Evolutionary conservation across 2,113 vertebrate species (phyloP), one percentile per base, ranked within the genome.

Genomic region (Glaucomys volans): DNA sequence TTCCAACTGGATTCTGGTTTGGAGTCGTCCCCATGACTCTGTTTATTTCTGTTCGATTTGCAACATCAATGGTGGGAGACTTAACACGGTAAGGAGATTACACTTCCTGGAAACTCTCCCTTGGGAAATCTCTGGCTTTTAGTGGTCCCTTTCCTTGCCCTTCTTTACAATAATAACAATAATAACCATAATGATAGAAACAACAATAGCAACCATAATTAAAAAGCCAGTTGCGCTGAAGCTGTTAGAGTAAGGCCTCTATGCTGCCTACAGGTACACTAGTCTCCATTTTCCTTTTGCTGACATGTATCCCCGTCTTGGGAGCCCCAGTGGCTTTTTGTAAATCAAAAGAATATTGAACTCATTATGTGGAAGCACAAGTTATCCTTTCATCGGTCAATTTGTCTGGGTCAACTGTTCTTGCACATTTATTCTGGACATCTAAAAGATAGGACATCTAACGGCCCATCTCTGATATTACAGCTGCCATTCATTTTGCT

Each of bases 361-460:
- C n/a, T 14, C 40, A 94, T 72, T 98, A 95, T 94, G 82, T 52
- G 57, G 77, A 79, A 66, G 85, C 85, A 32, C 75, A 93, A 42
- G 82, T 91, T 77, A 94, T 66, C 71, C 95, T 97, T 95, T 95
- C 37, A 10, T 90, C 40, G 12, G 88, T 95, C 95, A 95, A 71
- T 90, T 90, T 95, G 89, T 85, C 89, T 87, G 76, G 91, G 95
- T 97, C 97, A 97, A 97, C 80, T 87, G 11, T 94, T 96, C 95
- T 95, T 22, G 5, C 11, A 52, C 67, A 87, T 87, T 96, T 93
- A 74, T 94, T 92, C 89, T 89, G 92, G 80, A 90, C 91, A 95
- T 97, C 87, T 96, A 97, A 97, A 97, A 96, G 79, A 85, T 0
- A 94, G 91, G 77, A 97, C 44, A 74, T 90, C 90, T 92, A 92